Evolutionary conservation across 2,113 vertebrate genomes (phyloP), one percentile per base, ranked within the genome.

Genomic region (Phaethon lepturus): DNA sequence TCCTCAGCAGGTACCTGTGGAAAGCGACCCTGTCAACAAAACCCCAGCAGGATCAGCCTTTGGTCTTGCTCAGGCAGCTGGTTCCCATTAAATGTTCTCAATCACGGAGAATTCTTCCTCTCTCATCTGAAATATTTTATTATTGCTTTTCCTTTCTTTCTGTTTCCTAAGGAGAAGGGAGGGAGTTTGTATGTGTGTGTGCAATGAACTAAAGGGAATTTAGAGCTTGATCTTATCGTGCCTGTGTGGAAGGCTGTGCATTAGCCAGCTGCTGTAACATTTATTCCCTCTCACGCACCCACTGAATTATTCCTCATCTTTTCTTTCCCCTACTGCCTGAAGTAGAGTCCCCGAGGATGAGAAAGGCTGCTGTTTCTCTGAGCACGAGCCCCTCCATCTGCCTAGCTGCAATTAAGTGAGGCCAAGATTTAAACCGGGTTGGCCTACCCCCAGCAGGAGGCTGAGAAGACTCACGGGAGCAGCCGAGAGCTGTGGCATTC

Each of bases 61-160:
- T 97, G 89, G 87, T 95, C 77, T 96, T 58, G 29, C 67, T 91
- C 66, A 66, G 71, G 59, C 97, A 97, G 94, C 94, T 97, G 97
- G 91, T 97, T 97, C 88, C 67, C 91, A 97, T 97, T 96, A 97
- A 95, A 50, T 73, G 81, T 83, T 94, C 93, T 93, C 91, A 96
- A 94, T 91, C 38, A 62, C 0, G 6, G 77, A 95, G 50, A 90
- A 96, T 94, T 97, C 93, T 87, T 93, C 94, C 67, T 76, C 83
- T 91, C 91, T 94, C 84, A 90, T 90, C 84, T 96, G 52, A 90
- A 97, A 91, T 95, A 96, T 88, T 96, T 95, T 93, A 88, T 94
- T 96, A 87, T 93, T 96, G 84, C 87, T 88, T 96, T 93, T 93
- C 58, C 84, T 97, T 93, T 97, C 80, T 86, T 91, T 76, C 44